Evolutionary conservation across 2,888 invertebrate species (phyloP), one percentile per base, ranked within the genome.

Genomic region (Phortica magna): DNA sequence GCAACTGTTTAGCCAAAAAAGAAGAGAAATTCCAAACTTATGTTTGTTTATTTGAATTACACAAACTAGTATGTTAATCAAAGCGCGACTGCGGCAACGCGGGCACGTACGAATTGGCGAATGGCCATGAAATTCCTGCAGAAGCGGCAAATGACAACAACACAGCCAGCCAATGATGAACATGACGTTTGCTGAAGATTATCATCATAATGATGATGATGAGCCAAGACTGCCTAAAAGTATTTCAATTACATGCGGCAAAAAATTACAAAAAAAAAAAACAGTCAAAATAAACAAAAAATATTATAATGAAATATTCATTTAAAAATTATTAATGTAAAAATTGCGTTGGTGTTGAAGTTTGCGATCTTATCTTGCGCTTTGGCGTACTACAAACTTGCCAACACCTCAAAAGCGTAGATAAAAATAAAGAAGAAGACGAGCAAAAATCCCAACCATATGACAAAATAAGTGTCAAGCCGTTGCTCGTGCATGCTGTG

Each of bases 171-270:
- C 14, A 17, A 67, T 39, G 41, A 67, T 67, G 67, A 67, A n/a
- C 9, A 67, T 67, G 10, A 41, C 14, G 67, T 12, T 31, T 39
- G 67, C 31, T 42, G 67, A 67, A 31, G 67, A 67, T 17, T 3
- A 0, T 7, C 0, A 39, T 67, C 7, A 67, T 42, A 22, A 71
- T 55, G 71, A 71, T 43, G 68, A 68, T 9, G 48, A 43, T 68
- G 43, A 48, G 65, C 41, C 39, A 22, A 61, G 22, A 22, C 59
- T 59, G 76, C 75, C 75, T 74, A 77, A 84, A 85, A 83, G 80
- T 85, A 80, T 85, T 87, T 87, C 81, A 85, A 85, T 85, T 81
- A 81, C 83, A 85, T 85, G 84, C 85, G 83, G 82, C 72, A 70
- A n/a, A 41, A 68, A 68, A 68, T 9, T 17, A 43, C 0, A 48